Evolutionary conservation across 2,797 vertebrate species (phyloP), one percentile per base, ranked within the genome.

Genomic region (Myotis pilosus): DNA sequence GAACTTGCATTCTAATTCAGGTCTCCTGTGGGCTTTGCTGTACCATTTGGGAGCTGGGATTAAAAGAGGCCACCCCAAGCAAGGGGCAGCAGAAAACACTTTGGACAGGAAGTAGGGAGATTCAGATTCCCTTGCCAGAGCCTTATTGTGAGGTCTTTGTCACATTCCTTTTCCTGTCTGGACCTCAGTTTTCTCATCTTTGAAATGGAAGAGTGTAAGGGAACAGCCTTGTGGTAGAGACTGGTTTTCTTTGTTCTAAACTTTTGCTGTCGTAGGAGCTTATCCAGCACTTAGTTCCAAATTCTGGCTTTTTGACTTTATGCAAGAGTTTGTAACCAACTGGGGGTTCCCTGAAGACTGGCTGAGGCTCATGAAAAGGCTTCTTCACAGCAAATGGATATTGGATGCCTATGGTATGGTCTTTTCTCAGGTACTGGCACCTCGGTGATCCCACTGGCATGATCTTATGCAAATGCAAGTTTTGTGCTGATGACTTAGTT

Each of bases 231-330:
- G 4, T 79, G 19, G 8, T 36, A 15, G 20, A 81, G 28, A 87
- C 60, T 9, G 44, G 33, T 72, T 95, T 85, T 53, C 64, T 78
- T 33, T 79, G 3, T n/a, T 64, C 47, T 69, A 20, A n/a, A 60
- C 82, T 6, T 96, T 85, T 51, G 75, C 91, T 92, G 60, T 97
- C 66, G 91, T 82, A 74, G 95, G 94, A 91, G 85, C 85, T 97
- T 96, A 88, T 81, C 94, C 93, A 82, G 53, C 86, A 96, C 96
- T 89, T 72, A 62, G 94, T 95, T 98, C 75, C 47, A 74, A 95
- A 85, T 62, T 81, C 69, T 84, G 74, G 90, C 66, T 36, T 76
- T 91, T 55, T 71, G 76, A 55, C 96, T 97, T 95, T 96, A 80
- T 96, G 75, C 64, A 0, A 1, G 92, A 95, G 94, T 87, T 95